A percentile compares a stretch with the other conserved stretches of the same genome.
phyloP scores from a whole-genome alignment of 2,888 invertebrate species.

The Kuschelorhynchus macadamiae region DNA sequence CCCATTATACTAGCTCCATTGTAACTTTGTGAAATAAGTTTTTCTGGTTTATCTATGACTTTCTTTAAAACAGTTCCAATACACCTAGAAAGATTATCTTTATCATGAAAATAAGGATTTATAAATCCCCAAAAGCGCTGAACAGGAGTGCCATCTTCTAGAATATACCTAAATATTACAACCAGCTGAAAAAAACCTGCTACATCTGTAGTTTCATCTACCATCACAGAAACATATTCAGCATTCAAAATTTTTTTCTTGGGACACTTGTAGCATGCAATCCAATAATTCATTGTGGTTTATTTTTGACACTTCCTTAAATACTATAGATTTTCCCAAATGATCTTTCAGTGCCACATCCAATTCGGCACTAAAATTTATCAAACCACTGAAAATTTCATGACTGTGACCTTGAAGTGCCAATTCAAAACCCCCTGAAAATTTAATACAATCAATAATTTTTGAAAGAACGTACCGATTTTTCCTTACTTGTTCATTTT shows the following conservation, averaged over 20 bases:
- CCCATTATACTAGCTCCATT: slow-evolving; percentile 16
- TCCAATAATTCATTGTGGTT: slow-evolving; percentile 28
- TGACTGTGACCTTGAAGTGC: slow-evolving; percentile 55
- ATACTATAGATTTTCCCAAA: slow-evolving; percentile 34
- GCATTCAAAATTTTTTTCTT: slow-evolving; percentile 41
- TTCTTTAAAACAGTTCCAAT: slow-evolving; percentile 17
- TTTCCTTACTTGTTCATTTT: slow-evolving; percentile 43
- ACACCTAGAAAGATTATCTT: slow-evolving; percentile 12
- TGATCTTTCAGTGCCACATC: slow-evolving; percentile 37
- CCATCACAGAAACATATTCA: slow-evolving; percentile 55
- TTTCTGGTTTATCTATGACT: slow-evolving; percentile 23
- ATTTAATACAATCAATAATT: slow-evolving; percentile 60
- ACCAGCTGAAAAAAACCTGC: slow-evolving; percentile 53
- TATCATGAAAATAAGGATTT: slow-evolving; percentile 48
- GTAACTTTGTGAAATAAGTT: slow-evolving; percentile 41
- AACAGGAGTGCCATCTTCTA: slow-evolving; percentile 41
- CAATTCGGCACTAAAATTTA: slow-evolving; percentile 39
- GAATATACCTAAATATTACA: slow-evolving; percentile 56
- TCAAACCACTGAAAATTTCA: slow-evolving; percentile 37
- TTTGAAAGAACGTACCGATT: slow-evolving; percentile 46
- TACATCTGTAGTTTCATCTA: slow-evolving; percentile 60
- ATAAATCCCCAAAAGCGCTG: slow-evolving; percentile 58
- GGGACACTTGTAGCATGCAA: slow-evolving; percentile 41
- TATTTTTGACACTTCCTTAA: slow-evolving; percentile 42
- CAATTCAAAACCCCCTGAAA: slow-evolving; percentile 59